Evolutionary conservation across 2,797 vertebrate species (phyloP).

Genomic region (Menidia menidia): DNA sequence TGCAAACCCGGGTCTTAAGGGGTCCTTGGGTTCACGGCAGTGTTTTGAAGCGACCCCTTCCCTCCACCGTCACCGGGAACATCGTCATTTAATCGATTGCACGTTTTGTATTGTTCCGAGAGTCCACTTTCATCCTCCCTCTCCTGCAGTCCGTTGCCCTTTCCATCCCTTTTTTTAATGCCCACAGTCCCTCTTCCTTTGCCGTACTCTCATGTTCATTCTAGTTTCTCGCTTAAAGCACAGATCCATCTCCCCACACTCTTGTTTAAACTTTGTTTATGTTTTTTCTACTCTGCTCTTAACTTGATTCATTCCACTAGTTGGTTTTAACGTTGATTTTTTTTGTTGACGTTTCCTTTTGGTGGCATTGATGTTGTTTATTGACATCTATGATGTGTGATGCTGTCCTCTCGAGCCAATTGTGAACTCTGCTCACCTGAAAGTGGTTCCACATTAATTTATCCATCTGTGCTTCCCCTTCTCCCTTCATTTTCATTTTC

Average conservation of each 20-base stretch:
- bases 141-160: background rate
- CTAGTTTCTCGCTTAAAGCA: background rate
- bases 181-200: too few relatives aligned
- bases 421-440: conserved; percentile 4
- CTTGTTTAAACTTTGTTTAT: background rate
- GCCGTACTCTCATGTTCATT: background rate
- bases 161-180: background rate
- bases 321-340: background rate
- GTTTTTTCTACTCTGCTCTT: background rate
- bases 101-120: background rate
- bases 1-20: conserved; percentile 19
- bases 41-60: conserved; percentile 26
- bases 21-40: conserved; percentile 31
- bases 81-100: background rate
- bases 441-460: conserved; percentile 10
- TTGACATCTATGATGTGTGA: conserved; percentile 35
- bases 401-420: conserved; percentile 21
- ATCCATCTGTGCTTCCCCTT: background rate
- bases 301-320: background rate
- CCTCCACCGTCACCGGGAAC: background rate
- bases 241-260: background rate
- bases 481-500: background rate
- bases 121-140: background rate
- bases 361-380: conserved; percentile 25
- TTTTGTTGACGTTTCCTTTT: conserved; percentile 23